Evolutionary conservation across 1,140 invertebrate species (phyloP).

Genomic region (Harpegnathos saltator): DNA sequence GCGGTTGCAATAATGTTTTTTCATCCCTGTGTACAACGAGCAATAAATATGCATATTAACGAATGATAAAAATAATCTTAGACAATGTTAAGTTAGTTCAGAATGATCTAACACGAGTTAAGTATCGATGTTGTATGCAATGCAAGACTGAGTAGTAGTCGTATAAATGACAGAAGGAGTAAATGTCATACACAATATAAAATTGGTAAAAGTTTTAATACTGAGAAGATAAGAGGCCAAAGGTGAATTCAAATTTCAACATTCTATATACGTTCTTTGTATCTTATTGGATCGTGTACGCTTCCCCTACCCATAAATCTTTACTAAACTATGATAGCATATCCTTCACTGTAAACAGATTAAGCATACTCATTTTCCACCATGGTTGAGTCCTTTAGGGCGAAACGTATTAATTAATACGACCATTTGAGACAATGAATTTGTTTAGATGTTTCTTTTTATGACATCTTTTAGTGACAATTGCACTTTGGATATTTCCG

Average conservation of each 20-base stretch:
- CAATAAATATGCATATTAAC: not conserved
- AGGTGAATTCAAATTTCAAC: constrained; percentile 15
- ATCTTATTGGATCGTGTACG: not conserved
- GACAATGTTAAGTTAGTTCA: not conserved
- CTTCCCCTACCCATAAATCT: not conserved
- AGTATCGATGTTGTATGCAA: not conserved
- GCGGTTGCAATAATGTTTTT: not conserved
- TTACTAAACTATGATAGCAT: no score
- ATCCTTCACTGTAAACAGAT: constrained; percentile 70
- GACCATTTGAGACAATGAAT: not conserved
- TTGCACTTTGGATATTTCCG: no score
- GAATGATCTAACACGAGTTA: not conserved
- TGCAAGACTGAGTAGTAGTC: no score
- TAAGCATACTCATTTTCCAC: constrained; percentile 74
- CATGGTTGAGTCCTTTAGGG: constrained; percentile 70
- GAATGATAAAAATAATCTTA: not conserved
- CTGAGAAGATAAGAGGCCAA: not conserved
- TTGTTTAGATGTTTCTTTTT: not conserved
- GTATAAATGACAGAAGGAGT: not conserved
- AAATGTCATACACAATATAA: not conserved
- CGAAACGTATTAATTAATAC: constrained; percentile 35
- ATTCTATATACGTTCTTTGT: constrained; percentile 57
- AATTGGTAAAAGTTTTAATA: not conserved
- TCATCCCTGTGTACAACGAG: not conserved
- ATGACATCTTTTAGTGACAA: no score